A percentile compares a stretch with the other conserved stretches of the same genome.
Evolutionary conservation across 2,113 vertebrate species (phyloP).

Genomic region (Gobius niger): DNA sequence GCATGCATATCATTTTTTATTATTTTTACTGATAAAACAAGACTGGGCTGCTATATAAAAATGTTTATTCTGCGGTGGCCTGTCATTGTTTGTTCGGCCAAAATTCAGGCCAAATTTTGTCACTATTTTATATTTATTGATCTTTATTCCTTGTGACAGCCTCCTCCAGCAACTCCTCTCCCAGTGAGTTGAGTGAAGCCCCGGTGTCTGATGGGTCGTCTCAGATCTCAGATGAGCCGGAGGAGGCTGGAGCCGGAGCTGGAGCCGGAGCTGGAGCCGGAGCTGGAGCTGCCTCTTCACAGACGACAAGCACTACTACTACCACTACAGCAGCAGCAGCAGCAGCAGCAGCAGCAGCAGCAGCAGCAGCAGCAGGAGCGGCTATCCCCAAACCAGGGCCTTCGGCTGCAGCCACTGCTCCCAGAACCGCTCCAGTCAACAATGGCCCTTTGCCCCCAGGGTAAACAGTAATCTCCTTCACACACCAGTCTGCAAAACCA

Average conservation of each 20-base stretch:
- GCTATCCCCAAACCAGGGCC: conserved; percentile 63
- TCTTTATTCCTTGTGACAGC: conserved; percentile 55
- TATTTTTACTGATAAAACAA: too few relatives aligned
- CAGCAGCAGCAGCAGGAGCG: conserved; percentile 18
- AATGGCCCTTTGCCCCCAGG: conserved; percentile 88
- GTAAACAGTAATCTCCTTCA: conserved; percentile 65
- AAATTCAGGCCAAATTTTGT: too few relatives aligned
- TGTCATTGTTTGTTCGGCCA: too few relatives aligned
- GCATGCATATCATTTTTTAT: too few relatives aligned
- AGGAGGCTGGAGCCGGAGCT: conserved; percentile 60
- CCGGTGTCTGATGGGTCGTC: conserved; percentile 71
- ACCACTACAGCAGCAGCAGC: too few relatives aligned
- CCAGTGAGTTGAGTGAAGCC: conserved; percentile 73
- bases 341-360: too few relatives aligned
- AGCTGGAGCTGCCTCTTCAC: conserved; percentile 42
- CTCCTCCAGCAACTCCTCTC: conserved; percentile 78
- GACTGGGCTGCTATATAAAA: too few relatives aligned
- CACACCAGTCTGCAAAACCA: neutral
- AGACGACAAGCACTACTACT: conserved; percentile 50
- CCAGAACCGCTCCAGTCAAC: conserved; percentile 73
- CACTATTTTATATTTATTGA: neutral
- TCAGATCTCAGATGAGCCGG: conserved; percentile 73
- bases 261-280: conserved; percentile 1
- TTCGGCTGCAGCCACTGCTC: conserved; percentile 39
- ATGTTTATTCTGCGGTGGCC: too few relatives aligned